Percentiles rank a stretch among this genome's conserved stretches.
phyloP scores from a whole-genome alignment of 2,888 invertebrate species.

The Drosophila colorata region DNA sequence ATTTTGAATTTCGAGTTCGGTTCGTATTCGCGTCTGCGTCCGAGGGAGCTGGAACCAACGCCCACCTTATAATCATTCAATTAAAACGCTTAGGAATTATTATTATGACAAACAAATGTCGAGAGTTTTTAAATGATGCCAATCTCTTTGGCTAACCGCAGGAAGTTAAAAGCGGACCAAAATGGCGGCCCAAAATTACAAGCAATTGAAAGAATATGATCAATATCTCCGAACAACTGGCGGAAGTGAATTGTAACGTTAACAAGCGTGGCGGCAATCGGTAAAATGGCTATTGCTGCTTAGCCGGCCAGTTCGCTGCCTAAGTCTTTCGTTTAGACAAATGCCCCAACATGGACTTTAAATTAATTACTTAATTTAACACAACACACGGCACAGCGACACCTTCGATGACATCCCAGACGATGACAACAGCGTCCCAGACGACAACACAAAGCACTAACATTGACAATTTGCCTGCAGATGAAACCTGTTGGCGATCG shows the following conservation, averaged over 20 bases:
- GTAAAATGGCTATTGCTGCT: conserved; percentile 41
- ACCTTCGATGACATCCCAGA: conserved; percentile 66
- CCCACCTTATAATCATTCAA: conserved; percentile 78
- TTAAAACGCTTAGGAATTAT: conserved; percentile 79
- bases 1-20: conserved; percentile 9
- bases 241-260: conserved; percentile 71
- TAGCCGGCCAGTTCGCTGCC: conserved; percentile 59
- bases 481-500: conserved; percentile 65
- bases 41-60: conserved; percentile 58
- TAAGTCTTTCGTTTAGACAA: conserved; percentile 75
- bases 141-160: conserved; percentile 61
- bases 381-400: conserved; percentile 71
- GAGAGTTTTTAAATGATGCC: conserved; percentile 69
- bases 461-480: conserved; percentile 58
- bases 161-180: conserved; percentile 56
- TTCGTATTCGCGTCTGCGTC: background rate
- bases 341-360: conserved; percentile 75
- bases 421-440: conserved; percentile 40
- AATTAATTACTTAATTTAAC: conserved; percentile 81
- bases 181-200: conserved; percentile 53
- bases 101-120: conserved; percentile 76
- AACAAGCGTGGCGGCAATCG: conserved; percentile 53
- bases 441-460: conserved; percentile 73
- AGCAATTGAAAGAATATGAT: conserved; percentile 68
- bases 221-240: conserved; percentile 55